phyloP scores from a whole-genome alignment of 2,797 vertebrate species.

The Cossypha caffra region DNA sequence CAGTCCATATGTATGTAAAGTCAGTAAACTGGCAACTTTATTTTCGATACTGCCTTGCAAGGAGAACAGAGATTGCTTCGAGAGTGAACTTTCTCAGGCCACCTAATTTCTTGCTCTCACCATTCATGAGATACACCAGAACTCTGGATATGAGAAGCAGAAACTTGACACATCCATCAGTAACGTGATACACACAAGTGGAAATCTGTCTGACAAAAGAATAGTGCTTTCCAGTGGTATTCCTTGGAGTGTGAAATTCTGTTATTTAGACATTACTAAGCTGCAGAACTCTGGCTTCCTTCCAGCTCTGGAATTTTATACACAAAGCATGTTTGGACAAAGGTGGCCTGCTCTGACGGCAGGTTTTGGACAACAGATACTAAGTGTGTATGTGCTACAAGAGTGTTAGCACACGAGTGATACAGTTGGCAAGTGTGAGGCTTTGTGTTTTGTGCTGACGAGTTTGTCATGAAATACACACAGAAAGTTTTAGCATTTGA shows the following conservation, averaged over 20 bases:
- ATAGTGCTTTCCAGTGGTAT: background rate
- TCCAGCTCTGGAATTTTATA: background rate
- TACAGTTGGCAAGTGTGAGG: background rate
- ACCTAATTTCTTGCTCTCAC: background rate
- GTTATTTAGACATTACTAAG: background rate
- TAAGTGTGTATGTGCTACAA: background rate
- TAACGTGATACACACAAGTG: background rate
- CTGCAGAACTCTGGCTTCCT: background rate
- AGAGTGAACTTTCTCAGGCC: background rate
- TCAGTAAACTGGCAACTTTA: background rate
- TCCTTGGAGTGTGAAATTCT: background rate
- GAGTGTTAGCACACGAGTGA: background rate
- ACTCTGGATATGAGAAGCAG: background rate
- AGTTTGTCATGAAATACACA: background rate
- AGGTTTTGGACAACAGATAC: background rate
- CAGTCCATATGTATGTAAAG: background rate
- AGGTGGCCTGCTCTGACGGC: fast-evolving
- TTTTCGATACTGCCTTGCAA: background rate
- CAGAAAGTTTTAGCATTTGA: background rate
- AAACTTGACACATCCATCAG: background rate
- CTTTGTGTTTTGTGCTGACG: background rate
- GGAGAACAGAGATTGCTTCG: background rate
- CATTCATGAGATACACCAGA: background rate
- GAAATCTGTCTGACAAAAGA: background rate
- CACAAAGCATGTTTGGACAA: background rate